Percentiles rank a stretch among this genome's conserved stretches.
These are phyloP conservation scores for Martes martes DNA, from an alignment of 2,113 vertebrate species.

Conservation along the genomic window DNA sequence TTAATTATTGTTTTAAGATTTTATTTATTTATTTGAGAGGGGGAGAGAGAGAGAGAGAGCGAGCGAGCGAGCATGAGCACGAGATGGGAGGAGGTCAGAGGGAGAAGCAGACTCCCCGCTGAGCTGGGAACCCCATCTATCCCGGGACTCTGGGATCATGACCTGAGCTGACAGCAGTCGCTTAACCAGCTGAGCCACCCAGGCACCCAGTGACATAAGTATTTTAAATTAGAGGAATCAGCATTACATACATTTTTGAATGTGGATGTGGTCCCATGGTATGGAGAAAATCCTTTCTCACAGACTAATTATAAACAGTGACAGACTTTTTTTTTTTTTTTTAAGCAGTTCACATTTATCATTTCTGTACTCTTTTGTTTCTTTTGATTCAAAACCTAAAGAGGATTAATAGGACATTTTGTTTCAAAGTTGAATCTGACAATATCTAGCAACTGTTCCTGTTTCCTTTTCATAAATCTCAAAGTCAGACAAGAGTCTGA, in stretches of 20 bases:
- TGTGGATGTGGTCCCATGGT: neutral
- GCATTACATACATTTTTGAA: neutral
- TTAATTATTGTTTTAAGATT: too few relatives aligned
- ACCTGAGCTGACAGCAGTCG: too few relatives aligned
- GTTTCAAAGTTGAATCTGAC: slow-evolving; percentile 1
- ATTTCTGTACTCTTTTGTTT: neutral
- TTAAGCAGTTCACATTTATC: neutral
- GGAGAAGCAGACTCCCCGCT: too few relatives aligned
- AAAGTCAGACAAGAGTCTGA: neutral
- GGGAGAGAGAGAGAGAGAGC: too few relatives aligned
- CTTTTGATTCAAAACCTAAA: neutral
- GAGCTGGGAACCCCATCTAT: too few relatives aligned
- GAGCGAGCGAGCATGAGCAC: too few relatives aligned
- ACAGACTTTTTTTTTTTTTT: neutral
- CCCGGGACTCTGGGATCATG: too few relatives aligned
- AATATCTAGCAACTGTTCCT: neutral
- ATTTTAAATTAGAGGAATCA: slow-evolving; percentile 8
- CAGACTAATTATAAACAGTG: neutral
- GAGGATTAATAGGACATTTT: neutral
- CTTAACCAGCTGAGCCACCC: too few relatives aligned
- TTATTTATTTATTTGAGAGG: too few relatives aligned
- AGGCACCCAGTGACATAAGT: neutral
- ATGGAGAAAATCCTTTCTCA: slow-evolving; percentile 30
- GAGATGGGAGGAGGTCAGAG: too few relatives aligned
- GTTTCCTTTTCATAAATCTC: slow-evolving; percentile 40